Evolutionary conservation across 2,888 invertebrate species (phyloP), one percentile per base, ranked within the genome.

Genomic region (Pharmacophagus antenor): DNA sequence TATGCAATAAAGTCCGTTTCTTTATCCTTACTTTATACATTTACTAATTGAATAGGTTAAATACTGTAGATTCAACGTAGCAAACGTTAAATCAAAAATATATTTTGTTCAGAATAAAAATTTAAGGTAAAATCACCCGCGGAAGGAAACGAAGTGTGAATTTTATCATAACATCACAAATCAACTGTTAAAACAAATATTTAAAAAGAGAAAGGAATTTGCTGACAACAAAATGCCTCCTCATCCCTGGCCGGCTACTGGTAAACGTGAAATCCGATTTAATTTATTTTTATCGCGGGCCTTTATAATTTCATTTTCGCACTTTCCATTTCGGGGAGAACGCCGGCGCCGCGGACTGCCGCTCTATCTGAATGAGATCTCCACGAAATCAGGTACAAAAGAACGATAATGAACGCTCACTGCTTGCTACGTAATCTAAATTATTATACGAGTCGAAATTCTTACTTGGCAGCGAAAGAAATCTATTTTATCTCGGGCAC

Each of bases 291-390:
- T 90, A 90, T 90, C 90, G 88, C 80, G 76, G 84, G 84, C 84
- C 87, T 89, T 90, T 89, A 89, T 90, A 90, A 91, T 91, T 91
- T 91, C 88, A 90, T 90, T 90, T 91, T 90, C 91, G 87, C 91
- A 90, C 90, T 90, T 90, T 89, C 88, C 88, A 88, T 88, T 89
- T 90, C 78, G 81, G 82, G n/a, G 85, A 82, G 87, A 81, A 80
- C 83, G 82, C 86, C 81, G 84, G 84, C 82, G 83, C 84, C 85
- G 86, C 82, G 86, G 88, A 85, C 85, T 78, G 82, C 76, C 78
- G 84, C 84, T 87, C 87, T 90, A 90, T 90, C 90, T 84, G 88
- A 89, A 90, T 90, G 90, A 87, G 89, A 90, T 90, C 90, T 90
- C 80, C 71, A 81, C 86, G 84, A 88, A 89, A 90, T 90, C 90